Percentiles rank a stretch among this genome's conserved stretches.
These are phyloP conservation scores for Phoenicopterus ruber DNA, from an alignment of 2,113 vertebrate species.

Conservation along the genomic window DNA sequence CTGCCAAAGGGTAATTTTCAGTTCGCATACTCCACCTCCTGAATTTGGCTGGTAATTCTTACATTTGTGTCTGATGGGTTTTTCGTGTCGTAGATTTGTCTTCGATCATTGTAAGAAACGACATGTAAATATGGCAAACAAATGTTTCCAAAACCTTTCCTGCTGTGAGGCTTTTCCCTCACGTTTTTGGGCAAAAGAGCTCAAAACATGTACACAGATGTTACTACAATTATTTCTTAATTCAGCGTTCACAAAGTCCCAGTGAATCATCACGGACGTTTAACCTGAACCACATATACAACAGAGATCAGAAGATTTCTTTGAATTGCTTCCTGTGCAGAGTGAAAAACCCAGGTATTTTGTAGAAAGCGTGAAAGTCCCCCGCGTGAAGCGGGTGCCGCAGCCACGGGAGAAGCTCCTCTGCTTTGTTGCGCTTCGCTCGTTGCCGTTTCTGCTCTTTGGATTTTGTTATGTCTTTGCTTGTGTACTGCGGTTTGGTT, in stretches of 20 bases:
- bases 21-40: no score
- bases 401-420: fast-evolving
- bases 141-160: not conserved
- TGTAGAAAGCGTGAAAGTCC: not conserved
- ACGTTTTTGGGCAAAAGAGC: not conserved
- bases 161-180: not conserved
- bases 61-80: not conserved
- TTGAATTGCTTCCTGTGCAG: not conserved
- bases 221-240: not conserved
- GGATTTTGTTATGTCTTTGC: not conserved
- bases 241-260: not conserved
- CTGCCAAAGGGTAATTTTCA: not conserved
- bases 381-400: not conserved
- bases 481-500: not conserved
- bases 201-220: not conserved
- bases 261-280: not conserved
- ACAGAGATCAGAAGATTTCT: not conserved
- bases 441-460: not conserved
- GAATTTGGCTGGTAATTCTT: not conserved
- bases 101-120: not conserved
- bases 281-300: not conserved
- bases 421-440: not conserved
- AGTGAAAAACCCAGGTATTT: not conserved
- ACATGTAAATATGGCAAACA: not conserved
- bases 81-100: not conserved